Evolutionary conservation across 2,113 vertebrate genomes (phyloP).

Genomic region (Zosterops pallidus): DNA sequence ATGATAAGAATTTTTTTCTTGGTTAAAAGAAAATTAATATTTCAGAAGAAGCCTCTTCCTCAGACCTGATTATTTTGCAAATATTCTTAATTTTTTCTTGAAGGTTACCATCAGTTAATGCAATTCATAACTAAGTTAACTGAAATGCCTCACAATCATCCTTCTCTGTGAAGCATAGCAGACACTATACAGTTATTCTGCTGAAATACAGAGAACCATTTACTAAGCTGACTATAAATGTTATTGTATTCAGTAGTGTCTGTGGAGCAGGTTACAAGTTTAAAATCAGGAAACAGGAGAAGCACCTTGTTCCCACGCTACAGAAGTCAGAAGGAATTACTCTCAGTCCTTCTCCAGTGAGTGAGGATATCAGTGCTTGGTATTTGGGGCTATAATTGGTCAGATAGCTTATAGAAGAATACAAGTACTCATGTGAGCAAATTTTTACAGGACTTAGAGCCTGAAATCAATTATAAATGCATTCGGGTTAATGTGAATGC

Average conservation of each 20-base stretch:
- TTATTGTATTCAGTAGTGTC: background rate
- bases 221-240: background rate
- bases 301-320: background rate
- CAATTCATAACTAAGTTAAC: background rate
- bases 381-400: background rate
- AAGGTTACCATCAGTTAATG: background rate
- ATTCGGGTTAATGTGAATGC: background rate
- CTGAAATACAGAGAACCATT: background rate
- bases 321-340: background rate
- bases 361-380: background rate
- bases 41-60: background rate
- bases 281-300: background rate
- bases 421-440: background rate
- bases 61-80: background rate
- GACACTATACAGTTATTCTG: background rate
- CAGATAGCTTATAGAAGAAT: background rate
- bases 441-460: background rate
- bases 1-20: slow-evolving; percentile 24
- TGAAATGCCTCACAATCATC: background rate
- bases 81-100: background rate
- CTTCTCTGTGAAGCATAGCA: background rate
- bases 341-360: background rate
- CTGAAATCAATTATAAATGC: background rate
- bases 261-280: background rate
- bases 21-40: background rate